Base-by-base conservation (phyloP, 35 echinoderm and acorn worm species). In the Apostichopus californicus region DNA sequence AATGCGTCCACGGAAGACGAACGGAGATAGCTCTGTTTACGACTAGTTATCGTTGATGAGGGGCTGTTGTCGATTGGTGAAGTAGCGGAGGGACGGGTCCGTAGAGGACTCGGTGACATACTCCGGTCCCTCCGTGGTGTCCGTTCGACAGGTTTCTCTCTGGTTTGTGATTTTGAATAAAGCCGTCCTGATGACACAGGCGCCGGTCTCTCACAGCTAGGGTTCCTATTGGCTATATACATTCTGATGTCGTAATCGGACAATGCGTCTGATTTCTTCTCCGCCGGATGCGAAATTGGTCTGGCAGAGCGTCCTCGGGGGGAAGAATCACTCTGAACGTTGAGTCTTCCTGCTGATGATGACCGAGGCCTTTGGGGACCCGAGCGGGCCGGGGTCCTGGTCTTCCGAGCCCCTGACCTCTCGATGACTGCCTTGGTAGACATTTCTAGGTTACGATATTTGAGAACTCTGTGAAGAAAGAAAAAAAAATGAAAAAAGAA, bases 1-100 rank as follows among this genome's bases (percentile, higher is more conserved):
- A 87, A 59, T 63, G 86, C 58, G 22, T 87, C 86, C 20, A 87
- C 86, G 86, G 86, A 87, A 87, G 86, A 87, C 9, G 86, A 87
- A 61, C 86, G 86, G 14, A 71, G 25, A n/a, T 83, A 83, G 13
- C 52, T 57, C 17, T 54, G 80, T 46, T 55, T 71, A 46, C 86
- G 86, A 66, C 59, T 87, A 34, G 18, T 66, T 12, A 64, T 10
- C 2, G 80, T 55, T 11, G 86, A 87, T 18, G 18, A 18, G 8
- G 86, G 86, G 58, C 86, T 57, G 58, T 57, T 57, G 6, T 87
- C 86, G 55, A 64, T 23, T 14, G 86, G 86, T 3, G 86, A 58
- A 15, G 18, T 52, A 2, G 86, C 18, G 8, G 86, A 46, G 18
- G 86, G 18, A 20, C 86, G 86, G 21, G 46, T 46, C 5, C 86